Evolutionary conservation across 2,797 vertebrate species (phyloP), one percentile per base, ranked within the genome.

Genomic region (Danio kyathit): DNA sequence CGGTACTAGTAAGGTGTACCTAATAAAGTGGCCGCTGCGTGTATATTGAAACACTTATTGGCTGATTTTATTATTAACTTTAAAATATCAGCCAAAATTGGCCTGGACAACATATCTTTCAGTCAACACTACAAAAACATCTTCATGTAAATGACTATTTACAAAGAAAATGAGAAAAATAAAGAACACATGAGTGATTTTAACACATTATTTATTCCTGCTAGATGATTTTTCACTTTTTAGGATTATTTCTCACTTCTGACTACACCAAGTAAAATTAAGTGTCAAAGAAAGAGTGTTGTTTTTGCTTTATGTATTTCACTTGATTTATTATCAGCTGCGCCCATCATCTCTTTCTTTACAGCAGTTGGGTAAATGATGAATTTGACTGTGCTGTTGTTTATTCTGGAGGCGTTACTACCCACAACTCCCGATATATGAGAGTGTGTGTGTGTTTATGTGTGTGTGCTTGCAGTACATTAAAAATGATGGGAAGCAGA

Each of bases 401-500:
- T 79, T 72, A 72, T 72, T 79, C 60, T 61, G 69, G 49, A 71
- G 59, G 57, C 16, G 40, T 72, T 46, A 63, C 59, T 16, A 56
- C 59, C 12, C 67, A 44, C 59, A 46, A 64, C 9, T 52, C 38
- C 57, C 57, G 51, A 21, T 61, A 60, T 63, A 40, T 52, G 67
- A 72, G 59, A 10, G 46, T 12, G 29, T 60, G 43, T 29, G 71
- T 60, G 43, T 29, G 71, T 59, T 52, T 73, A 52, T 73, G 71
- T 59, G 54, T 61, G 72, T 74, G 72, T 74, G 72, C 4, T 61
- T 40, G 59, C 40, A 79, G 67, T 72, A 72, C 67, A 79, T 79
- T 63, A 79, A 72, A 72, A 72, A 79, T 64, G 48, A 79, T 79
- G 77, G 57, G 67, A 19, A 56, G 49, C 69, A 79, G 77, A 79